These are phyloP conservation scores for Drosophila silvestris DNA, from an alignment of 2,888 invertebrate species.

Conservation along the genomic window DNA sequence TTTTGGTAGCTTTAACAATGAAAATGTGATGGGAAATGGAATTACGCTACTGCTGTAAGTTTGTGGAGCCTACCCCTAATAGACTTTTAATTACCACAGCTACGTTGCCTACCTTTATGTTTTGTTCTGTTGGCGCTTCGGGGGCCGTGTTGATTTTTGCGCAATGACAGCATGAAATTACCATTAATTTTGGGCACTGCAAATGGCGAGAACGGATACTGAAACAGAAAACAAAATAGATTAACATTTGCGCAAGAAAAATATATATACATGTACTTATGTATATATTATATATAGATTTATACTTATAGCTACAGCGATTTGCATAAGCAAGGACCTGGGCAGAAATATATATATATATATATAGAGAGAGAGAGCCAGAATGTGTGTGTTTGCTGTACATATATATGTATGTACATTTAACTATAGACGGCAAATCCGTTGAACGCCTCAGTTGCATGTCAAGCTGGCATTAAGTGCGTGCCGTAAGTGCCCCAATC, in stretches of 20 bases:
- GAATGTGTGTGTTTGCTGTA: not conserved
- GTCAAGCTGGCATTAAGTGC: constrained; percentile 62
- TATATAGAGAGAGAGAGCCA: not conserved
- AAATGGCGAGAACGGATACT: constrained; percentile 36
- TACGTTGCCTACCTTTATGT: constrained; percentile 50
- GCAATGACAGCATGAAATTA: constrained; percentile 66
- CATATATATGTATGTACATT: not conserved
- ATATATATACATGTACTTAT: constrained; percentile 13
- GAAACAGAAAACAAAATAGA: constrained; percentile 51
- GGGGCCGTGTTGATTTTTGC: constrained; percentile 64
- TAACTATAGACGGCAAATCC: not conserved
- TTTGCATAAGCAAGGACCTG: constrained; percentile 34
- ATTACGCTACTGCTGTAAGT: constrained; percentile 1
- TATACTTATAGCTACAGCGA: constrained; percentile 25
- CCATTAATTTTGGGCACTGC: constrained; percentile 55
- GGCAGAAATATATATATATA: too few relatives aligned
- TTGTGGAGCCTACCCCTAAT: constrained; percentile 51
- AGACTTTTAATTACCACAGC: constrained; percentile 63
- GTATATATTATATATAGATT: constrained; percentile 11
- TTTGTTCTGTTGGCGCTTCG: constrained; percentile 49
- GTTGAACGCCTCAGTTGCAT: constrained; percentile 54
- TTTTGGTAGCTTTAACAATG: constrained; percentile 9
- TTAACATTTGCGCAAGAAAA: constrained; percentile 44
- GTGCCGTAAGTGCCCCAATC: constrained; percentile 51
- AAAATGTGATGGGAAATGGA: not conserved